These are phyloP conservation scores for Byasa hedistus DNA, from an alignment of 2,888 invertebrate species.

Conservation along the genomic window DNA sequence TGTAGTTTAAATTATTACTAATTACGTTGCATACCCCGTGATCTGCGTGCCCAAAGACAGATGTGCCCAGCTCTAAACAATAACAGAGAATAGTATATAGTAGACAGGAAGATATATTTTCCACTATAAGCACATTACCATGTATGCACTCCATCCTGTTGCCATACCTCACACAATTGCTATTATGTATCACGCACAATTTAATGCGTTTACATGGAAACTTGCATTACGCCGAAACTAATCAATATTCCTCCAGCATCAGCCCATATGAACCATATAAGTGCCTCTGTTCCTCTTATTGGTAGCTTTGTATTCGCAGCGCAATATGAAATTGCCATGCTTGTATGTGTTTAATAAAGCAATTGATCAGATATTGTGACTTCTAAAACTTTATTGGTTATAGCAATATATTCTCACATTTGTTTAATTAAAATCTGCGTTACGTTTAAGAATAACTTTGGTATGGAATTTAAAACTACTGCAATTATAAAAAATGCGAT, in stretches of 20 bases:
- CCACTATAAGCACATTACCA: slow-evolving; percentile 7
- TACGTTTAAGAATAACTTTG: too few relatives aligned
- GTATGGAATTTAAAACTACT: too few relatives aligned
- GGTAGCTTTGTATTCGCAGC: slow-evolving; percentile 2
- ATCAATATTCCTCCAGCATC: slow-evolving; percentile 20
- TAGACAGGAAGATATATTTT: slow-evolving; percentile 4
- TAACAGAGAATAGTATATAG: too few relatives aligned
- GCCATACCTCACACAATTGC: slow-evolving; percentile 13
- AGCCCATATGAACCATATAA: slow-evolving; percentile 14
- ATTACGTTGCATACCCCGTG: too few relatives aligned
- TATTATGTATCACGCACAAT: slow-evolving; percentile 22
- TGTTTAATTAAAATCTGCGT: too few relatives aligned
- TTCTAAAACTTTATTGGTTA: not conserved
- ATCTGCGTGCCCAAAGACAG: too few relatives aligned
- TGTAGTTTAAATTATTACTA: too few relatives aligned
- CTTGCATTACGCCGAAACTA: slow-evolving; percentile 18
- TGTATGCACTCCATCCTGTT: slow-evolving; percentile 11
- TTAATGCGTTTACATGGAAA: slow-evolving; percentile 26
- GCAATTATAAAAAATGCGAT: too few relatives aligned
- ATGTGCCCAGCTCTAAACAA: too few relatives aligned
- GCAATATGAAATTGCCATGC: slow-evolving; percentile 6
- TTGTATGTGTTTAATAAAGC: not conserved
- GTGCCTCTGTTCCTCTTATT: not conserved
- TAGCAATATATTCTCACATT: too few relatives aligned
- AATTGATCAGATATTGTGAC: not conserved